Evolutionary conservation across 2,888 invertebrate genomes (phyloP), one percentile per base, ranked within the genome.

Genomic region (Pilophorus perplexus): DNA sequence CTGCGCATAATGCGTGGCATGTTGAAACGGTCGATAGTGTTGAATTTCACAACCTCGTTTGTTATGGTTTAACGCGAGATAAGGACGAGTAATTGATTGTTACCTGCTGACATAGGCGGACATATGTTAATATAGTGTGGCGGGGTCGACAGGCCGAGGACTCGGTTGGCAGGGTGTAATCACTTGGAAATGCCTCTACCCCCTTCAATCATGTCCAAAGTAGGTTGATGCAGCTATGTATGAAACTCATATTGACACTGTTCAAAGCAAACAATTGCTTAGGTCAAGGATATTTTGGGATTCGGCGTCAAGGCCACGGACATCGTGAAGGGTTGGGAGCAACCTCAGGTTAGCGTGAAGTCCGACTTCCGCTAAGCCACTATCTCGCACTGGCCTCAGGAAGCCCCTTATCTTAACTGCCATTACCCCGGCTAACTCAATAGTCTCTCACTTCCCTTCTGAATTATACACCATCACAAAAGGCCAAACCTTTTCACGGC

Each of bases 321-420:
- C n/a, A n/a, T n/a, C n/a, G n/a, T n/a, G n/a, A n/a, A n/a, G n/a
- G n/a, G n/a, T n/a, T n/a, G n/a, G n/a, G n/a, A n/a, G n/a, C n/a
- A n/a, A n/a, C n/a, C n/a, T n/a, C n/a, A n/a, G 52, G 52, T 52
- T 52, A 52, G 52, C 52, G 52, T 52, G 52, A 52, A 52, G 52
- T 52, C 10, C 16, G 27, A 28, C 25, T 52, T 52, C 52, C 52
- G 52, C 8, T 10, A 23, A 18, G 52, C 28, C 52, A 8, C 33
- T 52, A 52, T 52, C 52, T 52, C 52, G 12, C 16, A 6, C 52
- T 8, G 52, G 52, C 28, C 52, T 12, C 27, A 52, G 52, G 52
- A 52, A 52, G 52, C 10, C 52, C 52, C 28, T 52, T 52, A 52
- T 52, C 52, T 52, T 28, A 28, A 52, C 52, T 52, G 52, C 52